Conservation (phyloP, 2,888 invertebrate species). For the Tenthredo scrophulariae region DNA sequence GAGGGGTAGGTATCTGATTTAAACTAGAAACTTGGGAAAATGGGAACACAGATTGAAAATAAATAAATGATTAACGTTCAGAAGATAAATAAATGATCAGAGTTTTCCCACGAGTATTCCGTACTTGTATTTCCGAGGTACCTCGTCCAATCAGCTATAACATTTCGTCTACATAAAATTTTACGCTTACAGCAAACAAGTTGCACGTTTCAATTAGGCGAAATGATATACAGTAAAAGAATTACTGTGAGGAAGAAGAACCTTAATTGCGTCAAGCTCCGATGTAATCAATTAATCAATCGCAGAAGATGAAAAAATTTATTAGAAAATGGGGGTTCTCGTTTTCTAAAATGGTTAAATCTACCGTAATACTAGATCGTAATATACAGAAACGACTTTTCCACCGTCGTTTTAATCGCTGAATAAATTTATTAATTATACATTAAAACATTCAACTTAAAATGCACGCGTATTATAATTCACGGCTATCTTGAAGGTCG, state of each 20-base stretch:
- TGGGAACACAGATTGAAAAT: background rate
- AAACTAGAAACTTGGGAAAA: background rate
- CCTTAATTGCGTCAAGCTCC: background rate
- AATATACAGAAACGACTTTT: background rate
- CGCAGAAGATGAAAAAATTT: background rate
- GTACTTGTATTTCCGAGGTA: background rate
- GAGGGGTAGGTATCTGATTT: background rate
- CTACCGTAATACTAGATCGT: background rate
- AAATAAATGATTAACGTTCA: background rate
- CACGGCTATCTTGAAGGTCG: background rate
- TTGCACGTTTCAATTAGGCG: background rate
- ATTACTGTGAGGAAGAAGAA: background rate
- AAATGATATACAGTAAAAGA: background rate
- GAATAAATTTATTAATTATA: background rate
- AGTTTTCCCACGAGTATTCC: background rate
- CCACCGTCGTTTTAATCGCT: background rate
- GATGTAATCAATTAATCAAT: background rate
- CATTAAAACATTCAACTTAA: background rate
- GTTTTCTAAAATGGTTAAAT: background rate
- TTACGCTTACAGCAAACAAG: background rate
- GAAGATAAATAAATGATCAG: slow-evolving; percentile 9
- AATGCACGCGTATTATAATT: background rate
- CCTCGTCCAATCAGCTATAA: background rate
- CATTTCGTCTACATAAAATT: background rate
- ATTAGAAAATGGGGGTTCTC: background rate